These are phyloP conservation scores for Lasioglossum leucozonium DNA, from an alignment of 2,888 invertebrate species.

Conservation along the genomic window DNA sequence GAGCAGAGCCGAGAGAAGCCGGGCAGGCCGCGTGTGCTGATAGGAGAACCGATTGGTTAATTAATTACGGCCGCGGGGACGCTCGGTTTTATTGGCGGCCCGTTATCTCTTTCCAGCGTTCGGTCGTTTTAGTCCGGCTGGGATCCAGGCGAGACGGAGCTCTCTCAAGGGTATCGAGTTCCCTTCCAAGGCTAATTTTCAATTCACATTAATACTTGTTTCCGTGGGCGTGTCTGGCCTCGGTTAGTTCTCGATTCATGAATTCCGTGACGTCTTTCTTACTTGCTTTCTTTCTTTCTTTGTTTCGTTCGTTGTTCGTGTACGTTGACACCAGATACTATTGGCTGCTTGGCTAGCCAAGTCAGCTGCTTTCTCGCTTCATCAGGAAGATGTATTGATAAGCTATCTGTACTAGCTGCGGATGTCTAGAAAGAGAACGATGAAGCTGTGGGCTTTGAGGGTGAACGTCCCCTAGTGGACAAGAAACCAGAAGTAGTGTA, in stretches of 20 bases:
- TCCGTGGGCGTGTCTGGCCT: neutral
- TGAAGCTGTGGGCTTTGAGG: neutral
- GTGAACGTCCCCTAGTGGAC: neutral
- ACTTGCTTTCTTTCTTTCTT: constrained; percentile 6
- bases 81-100: constrained; percentile 13
- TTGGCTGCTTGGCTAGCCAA: neutral
- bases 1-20: neutral
- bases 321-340: neutral
- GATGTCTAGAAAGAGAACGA: neutral
- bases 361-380: neutral
- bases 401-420: neutral
- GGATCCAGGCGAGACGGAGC: constrained; percentile 7
- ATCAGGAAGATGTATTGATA: neutral
- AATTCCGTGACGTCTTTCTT: constrained; percentile 10
- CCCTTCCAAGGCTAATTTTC: constrained; percentile 38
- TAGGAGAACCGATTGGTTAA: constrained; percentile 46
- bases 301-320: neutral
- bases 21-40: constrained; percentile 38
- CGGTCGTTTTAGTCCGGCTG: constrained; percentile 1
- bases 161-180: constrained; percentile 32
- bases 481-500: neutral
- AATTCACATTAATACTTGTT: constrained; percentile 21
- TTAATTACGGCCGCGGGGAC: constrained; percentile 47
- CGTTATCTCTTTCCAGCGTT: constrained; percentile 17
- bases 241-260: constrained; percentile 7